These are phyloP conservation scores for Nothobranchius kuhntae DNA, from an alignment of 2,113 vertebrate genomes.

Conservation along the genomic window DNA sequence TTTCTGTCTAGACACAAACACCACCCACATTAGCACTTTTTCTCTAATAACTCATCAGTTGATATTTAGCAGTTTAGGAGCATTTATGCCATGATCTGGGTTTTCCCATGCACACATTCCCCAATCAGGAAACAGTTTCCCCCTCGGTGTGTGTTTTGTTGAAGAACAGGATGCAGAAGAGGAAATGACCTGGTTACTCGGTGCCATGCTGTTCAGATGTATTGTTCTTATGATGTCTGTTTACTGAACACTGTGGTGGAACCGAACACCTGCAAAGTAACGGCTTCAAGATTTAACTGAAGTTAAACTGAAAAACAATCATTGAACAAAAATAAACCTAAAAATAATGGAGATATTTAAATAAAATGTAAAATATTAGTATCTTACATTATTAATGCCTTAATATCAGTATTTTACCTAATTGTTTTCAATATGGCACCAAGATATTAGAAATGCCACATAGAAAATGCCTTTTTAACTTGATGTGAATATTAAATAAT, in stretches of 20 bases:
- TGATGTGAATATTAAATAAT: neutral
- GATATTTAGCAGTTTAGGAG: constrained; percentile 1
- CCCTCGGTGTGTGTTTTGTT: constrained; percentile 50
- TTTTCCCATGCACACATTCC: constrained; percentile 29
- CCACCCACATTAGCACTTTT: neutral
- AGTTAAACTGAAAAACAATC: too few relatives aligned
- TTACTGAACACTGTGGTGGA: constrained; percentile 26
- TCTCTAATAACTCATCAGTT: neutral
- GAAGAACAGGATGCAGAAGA: constrained; percentile 67
- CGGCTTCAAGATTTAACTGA: too few relatives aligned
- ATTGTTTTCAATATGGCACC: too few relatives aligned
- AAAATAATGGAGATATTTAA: too few relatives aligned
- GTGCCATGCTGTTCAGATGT: constrained; percentile 20
- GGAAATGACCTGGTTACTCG: constrained; percentile 62
- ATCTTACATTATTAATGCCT: too few relatives aligned
- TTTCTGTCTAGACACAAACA: neutral
- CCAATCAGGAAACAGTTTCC: constrained; percentile 45
- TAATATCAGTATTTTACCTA: too few relatives aligned
- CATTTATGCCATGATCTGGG: constrained; percentile 19
- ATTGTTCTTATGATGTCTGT: constrained; percentile 57
- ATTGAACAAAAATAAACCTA: too few relatives aligned
- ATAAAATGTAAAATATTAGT: too few relatives aligned
- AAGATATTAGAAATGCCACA: too few relatives aligned
- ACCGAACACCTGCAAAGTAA: constrained; percentile 2
- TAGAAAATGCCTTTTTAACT: too few relatives aligned